Conservation (phyloP, 2,797 vertebrate genomes). For the Crenichthys baileyi region DNA sequence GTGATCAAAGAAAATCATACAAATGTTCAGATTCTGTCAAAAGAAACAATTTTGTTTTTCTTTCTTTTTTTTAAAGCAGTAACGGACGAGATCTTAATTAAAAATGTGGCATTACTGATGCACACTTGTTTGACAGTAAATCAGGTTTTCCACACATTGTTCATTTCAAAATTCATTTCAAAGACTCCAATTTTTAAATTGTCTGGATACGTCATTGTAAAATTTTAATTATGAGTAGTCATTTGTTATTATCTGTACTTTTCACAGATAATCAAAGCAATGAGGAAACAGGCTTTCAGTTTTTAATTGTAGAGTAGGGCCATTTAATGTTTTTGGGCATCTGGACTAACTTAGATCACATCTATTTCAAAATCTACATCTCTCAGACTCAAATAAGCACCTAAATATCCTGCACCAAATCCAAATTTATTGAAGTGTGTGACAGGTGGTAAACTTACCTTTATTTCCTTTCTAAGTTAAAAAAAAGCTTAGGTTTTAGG, state of each 20-base stretch:
- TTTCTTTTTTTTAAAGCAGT: neutral
- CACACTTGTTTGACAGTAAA: neutral
- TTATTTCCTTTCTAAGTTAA: neutral
- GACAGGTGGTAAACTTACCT: too few relatives aligned
- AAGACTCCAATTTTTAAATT: neutral
- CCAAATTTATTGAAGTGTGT: neutral
- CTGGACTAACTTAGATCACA: neutral
- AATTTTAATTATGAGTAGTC: neutral
- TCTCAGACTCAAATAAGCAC: neutral
- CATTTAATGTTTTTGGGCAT: neutral
- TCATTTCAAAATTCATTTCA: neutral
- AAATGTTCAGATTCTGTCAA: slow-evolving; percentile 22
- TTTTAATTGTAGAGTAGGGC: neutral
- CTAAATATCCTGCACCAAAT: neutral
- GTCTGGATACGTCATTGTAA: neutral
- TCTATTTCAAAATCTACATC: neutral
- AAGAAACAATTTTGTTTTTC: neutral
- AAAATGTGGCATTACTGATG: neutral
- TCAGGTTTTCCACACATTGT: too few relatives aligned
- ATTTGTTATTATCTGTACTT: neutral
- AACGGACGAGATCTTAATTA: neutral
- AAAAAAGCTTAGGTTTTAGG: neutral
- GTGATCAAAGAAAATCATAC: slow-evolving; percentile 30
- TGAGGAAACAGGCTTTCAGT: neutral
- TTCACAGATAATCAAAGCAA: neutral